A percentile compares a stretch with the other conserved stretches of the same genome.
Evolutionary conservation across 2,113 vertebrate species (phyloP).

Genomic region (Neolamprologus sp.): DNA sequence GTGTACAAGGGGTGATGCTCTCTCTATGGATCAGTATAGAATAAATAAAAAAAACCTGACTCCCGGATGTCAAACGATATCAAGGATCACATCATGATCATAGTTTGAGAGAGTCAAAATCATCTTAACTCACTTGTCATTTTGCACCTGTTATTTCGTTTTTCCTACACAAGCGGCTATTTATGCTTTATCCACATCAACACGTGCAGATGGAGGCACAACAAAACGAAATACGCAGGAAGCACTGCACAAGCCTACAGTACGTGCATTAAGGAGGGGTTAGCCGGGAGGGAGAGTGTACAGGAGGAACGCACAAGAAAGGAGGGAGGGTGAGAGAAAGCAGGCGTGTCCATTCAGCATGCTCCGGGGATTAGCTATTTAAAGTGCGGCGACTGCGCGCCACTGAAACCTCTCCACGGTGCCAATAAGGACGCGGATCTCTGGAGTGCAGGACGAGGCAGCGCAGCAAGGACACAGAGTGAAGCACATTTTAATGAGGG

Average conservation of each 20-base stretch:
- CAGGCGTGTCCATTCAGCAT: constrained; percentile 25
- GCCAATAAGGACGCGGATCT: background rate
- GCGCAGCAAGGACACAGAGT: background rate
- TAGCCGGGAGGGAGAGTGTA: background rate
- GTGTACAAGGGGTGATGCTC: background rate
- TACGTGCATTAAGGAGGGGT: background rate
- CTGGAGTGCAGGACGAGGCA: background rate
- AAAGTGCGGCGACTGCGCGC: constrained; percentile 45
- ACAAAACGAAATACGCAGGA: background rate
- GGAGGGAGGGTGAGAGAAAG: background rate
- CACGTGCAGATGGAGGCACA: background rate
- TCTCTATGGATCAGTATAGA: background rate
- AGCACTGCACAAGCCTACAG: background rate
- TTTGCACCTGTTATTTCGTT: background rate
- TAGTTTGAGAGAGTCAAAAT: background rate
- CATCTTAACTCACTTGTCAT: background rate
- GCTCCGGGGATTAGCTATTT: constrained; percentile 62
- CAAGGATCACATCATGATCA: background rate
- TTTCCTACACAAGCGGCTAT: background rate
- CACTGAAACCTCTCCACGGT: constrained; percentile 1
- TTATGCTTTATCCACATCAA: background rate
- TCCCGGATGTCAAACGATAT: background rate
- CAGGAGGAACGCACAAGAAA: background rate
- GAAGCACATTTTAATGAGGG: background rate
- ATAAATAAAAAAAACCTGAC: background rate